These are phyloP conservation scores for Phyllopteryx taeniolatus DNA, from an alignment of 2,113 vertebrate genomes.

Conservation along the genomic window DNA sequence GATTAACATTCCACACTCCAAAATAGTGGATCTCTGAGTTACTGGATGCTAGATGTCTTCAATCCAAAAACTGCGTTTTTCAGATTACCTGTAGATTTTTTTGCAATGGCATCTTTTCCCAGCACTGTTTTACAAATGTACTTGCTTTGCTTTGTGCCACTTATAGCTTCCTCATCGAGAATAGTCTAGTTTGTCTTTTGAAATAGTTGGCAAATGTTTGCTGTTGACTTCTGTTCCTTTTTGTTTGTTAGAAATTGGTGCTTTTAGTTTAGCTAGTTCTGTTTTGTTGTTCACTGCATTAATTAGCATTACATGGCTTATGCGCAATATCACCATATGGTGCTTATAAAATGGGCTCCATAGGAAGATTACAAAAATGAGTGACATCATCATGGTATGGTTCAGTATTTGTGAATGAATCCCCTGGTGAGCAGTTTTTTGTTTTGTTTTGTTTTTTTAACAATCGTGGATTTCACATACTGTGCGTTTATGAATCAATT, in stretches of 20 bases:
- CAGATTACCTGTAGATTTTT: constrained; percentile 29
- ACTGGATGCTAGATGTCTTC: constrained; percentile 26
- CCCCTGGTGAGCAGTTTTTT: background rate
- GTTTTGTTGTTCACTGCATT: constrained; percentile 7
- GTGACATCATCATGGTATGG: background rate
- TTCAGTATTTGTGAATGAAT: background rate
- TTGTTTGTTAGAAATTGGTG: background rate
- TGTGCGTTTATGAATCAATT: background rate
- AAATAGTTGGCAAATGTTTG: background rate
- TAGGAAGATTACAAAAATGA: constrained; percentile 3
- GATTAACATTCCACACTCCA: constrained; percentile 28
- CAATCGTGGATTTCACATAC: background rate
- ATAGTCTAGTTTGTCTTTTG: background rate
- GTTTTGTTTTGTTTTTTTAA: background rate
- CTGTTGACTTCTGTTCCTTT: background rate
- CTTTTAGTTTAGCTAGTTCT: background rate
- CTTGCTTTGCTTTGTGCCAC: constrained; percentile 17
- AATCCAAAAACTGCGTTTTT: constrained; percentile 12
- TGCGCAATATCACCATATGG: background rate
- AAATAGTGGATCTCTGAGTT: constrained; percentile 32
- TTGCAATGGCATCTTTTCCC: constrained; percentile 17
- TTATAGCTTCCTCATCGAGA: constrained; percentile 12
- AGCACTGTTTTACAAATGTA: background rate
- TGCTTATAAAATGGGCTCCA: background rate
- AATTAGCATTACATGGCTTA: background rate